Evolutionary conservation across 2,113 vertebrate species (phyloP), one percentile per base, ranked within the genome.

Genomic region (Nerophis lumbriciformis): DNA sequence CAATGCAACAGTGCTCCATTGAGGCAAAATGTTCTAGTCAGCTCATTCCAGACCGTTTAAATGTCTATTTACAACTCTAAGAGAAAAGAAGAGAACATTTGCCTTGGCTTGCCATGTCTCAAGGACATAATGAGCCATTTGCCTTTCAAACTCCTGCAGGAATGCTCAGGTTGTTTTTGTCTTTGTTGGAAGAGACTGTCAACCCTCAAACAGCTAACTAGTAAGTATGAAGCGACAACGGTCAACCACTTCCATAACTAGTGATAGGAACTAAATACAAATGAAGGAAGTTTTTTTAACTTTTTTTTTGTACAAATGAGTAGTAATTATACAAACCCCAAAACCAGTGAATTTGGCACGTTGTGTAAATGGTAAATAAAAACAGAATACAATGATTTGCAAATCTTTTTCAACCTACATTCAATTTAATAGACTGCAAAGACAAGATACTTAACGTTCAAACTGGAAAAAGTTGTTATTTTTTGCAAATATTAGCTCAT

Each of bases 81-180:
- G 68, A 66, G 68, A 81, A 58, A 37, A 59, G 76, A 69, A 73
- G 69, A 51, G 75, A 81, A 71, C 80, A 76, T 90, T 89, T 77
- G 73, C 72, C 58, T 87, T 87, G 86, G 84, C 81, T 78, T 76
- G 49, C n/a, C 59, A 69, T 49, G 65, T 80, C 84, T 82, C 71
- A 53, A 68, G 54, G 60, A 76, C 81, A 83, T 74, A 86, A 89
- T 83, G 79, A 86, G 67, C 65, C 71, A 61, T 76, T 71, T 60
- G 73, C 71, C 53, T 64, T 75, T 84, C 77, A 73, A 59, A 75
- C 67, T 71, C 50, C 67, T 63, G 66, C 69, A 68, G 64, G 61
- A 64, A 76, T 48, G 55, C 47, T 61, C 70, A 69, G 60, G 48
- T 39, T 35, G 12, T 52, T 59, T 50, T 68, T 59, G 19, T 19